These are phyloP conservation scores for Hemiprocne comata DNA, from an alignment of 2,113 vertebrate species.

Conservation along the genomic window DNA sequence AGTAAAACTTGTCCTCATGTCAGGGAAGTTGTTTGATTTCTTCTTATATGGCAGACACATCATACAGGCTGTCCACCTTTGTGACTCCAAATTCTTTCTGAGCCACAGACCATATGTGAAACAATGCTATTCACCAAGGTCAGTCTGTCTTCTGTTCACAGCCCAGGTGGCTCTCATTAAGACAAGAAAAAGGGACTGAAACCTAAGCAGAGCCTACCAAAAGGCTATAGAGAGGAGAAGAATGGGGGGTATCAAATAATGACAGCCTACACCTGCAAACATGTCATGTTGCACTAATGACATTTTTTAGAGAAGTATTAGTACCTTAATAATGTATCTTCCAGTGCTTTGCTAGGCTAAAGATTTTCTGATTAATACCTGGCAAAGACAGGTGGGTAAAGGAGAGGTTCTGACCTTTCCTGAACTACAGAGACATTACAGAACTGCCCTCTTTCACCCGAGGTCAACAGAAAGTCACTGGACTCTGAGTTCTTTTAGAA, in stretches of 20 bases:
- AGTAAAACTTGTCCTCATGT: background rate
- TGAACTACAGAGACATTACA: background rate
- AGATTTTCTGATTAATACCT: background rate
- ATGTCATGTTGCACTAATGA: background rate
- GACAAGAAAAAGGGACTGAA: conserved; percentile 9
- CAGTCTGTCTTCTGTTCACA: background rate
- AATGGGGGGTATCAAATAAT: conserved; percentile 19
- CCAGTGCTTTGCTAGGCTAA: background rate
- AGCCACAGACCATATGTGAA: background rate
- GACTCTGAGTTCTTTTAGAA: background rate
- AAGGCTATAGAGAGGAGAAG: background rate
- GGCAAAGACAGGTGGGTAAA: background rate
- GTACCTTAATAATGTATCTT: background rate
- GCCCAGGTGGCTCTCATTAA: background rate
- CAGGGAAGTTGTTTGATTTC: background rate
- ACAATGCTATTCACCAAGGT: background rate
- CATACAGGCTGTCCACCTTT: background rate
- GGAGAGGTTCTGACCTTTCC: background rate
- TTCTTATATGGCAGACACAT: background rate
- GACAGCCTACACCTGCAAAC: background rate
- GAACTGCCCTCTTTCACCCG: background rate
- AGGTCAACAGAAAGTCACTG: background rate
- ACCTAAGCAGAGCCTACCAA: conserved; percentile 12
- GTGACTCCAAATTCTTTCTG: background rate
- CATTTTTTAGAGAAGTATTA: background rate